Evolutionary conservation across 2,888 invertebrate genomes (phyloP).

Genomic region (Caenorhabditis wallacei): DNA sequence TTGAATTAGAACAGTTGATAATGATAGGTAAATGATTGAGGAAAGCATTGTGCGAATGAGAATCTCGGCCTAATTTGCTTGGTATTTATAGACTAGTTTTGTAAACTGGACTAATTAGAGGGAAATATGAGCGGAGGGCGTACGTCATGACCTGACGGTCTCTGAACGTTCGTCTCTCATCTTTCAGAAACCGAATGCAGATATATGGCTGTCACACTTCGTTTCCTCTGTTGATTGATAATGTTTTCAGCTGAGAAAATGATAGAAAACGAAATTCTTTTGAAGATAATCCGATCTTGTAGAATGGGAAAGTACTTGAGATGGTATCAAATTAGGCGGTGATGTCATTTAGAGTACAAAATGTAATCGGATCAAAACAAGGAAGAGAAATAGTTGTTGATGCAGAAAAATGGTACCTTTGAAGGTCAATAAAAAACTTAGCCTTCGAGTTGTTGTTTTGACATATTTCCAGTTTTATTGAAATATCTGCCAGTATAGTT

Average conservation of each 20-base stretch:
- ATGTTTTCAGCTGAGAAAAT: conserved; percentile 54
- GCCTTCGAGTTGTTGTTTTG: too few species aligned
- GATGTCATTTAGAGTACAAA: conserved; percentile 28
- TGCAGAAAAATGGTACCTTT: not conserved
- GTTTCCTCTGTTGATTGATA: conserved; percentile 47
- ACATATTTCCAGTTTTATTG: too few species aligned
- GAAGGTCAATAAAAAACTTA: not conserved
- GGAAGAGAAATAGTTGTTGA: not conserved
- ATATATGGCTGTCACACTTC: conserved; percentile 59
- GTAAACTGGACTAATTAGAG: conserved; percentile 68
- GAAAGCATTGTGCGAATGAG: conserved; percentile 46
- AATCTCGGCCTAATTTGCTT: conserved; percentile 61
- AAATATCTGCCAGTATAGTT: too few species aligned
- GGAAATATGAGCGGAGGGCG: conserved; percentile 57
- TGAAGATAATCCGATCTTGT: conserved; percentile 26
- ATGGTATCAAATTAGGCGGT: conserved; percentile 17
- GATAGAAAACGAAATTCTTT: conserved; percentile 25
- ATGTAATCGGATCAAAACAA: not conserved
- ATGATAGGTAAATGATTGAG: conserved; percentile 13
- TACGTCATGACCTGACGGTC: conserved; percentile 68
- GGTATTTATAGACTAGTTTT: conserved; percentile 66
- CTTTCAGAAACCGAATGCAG: conserved; percentile 59
- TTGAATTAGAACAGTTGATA: conserved; percentile 25
- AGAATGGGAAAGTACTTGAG: not conserved
- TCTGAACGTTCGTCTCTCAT: conserved; percentile 67